Evolutionary conservation across 2,888 invertebrate species (phyloP).

Genomic region (Drosophila meridiana): DNA sequence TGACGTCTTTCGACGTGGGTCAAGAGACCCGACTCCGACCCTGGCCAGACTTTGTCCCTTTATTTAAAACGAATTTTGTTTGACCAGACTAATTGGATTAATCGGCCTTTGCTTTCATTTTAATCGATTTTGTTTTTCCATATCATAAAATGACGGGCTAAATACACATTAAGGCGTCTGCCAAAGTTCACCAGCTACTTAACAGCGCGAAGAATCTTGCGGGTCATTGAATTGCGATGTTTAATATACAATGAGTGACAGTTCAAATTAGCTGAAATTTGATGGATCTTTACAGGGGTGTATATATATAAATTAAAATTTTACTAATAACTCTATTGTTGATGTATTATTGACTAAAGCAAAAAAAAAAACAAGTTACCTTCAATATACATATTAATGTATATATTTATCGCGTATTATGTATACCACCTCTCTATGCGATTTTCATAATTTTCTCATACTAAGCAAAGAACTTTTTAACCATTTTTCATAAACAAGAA

Average conservation of each 20-base stretch:
- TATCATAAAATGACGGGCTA: conserved; percentile 4
- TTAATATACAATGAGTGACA: neutral
- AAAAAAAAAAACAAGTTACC: no score
- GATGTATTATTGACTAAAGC: no score
- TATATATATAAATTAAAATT: neutral
- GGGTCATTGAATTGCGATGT: neutral
- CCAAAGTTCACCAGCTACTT: conserved; percentile 3
- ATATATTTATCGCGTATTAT: no score
- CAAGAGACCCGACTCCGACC: neutral
- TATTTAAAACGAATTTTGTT: conserved; percentile 2
- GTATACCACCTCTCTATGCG: neutral
- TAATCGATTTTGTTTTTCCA: conserved; percentile 12
- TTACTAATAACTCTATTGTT: no score
- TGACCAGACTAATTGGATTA: conserved; percentile 26
- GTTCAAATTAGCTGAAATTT: neutral
- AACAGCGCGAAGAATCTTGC: neutral
- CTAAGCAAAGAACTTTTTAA: no score
- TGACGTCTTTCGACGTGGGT: conserved; percentile 4
- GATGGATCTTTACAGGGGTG: no score
- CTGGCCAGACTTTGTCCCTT: neutral
- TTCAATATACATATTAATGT: no score
- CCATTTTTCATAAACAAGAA: no score
- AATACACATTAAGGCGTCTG: neutral
- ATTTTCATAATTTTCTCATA: no score
- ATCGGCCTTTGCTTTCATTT: conserved; percentile 16